Base-by-base conservation (phyloP, 2,888 invertebrate genomes). In the Morinoia aosen region DNA sequence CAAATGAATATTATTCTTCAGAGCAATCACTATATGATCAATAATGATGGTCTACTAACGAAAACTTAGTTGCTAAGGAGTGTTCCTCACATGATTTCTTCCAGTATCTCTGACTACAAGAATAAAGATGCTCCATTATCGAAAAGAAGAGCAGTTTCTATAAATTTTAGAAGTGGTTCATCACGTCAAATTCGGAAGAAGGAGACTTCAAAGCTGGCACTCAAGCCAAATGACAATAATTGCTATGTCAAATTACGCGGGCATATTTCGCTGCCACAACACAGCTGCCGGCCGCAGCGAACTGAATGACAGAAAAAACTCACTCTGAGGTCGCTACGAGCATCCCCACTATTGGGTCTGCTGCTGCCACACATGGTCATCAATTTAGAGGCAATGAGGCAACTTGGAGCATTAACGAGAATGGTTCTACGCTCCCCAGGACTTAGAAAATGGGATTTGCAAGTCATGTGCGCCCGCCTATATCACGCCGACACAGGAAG, bases 331-430 rank as follows among this genome's bases (percentile, higher is more conserved):
- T 33, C 76, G 76, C 25, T 76, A 76, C 19, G 25, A 76, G 76
- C 25, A 76, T 10, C 14, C 2, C 25, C 33, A 76, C 76, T 16
- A 76, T 76, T 76, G 25, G 76, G 76, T 76, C 8, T 16, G 76
- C 76, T 33, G 76, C 25, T 76, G 76, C 76, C 76, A 76, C 76
- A 33, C 76, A 76, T 76, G 76, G 2, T 76, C 76, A 76, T 76
- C 76, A 76, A 76, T 76, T 76, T 33, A 33, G 76, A 7, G 76
- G 76, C 76, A 76, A 76, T 76, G 76, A 76, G 76, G 25, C 76
- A 76, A 76, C 76, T 76, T 76, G 76, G 76, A 76, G 76, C 76
- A 76, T 76, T 76, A 76, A 76, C 76, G 33, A 76, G 76, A 76
- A 76, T 16, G 33, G 25, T 33, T 76, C 76, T 16, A 76, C 25